A percentile compares a stretch with the other conserved stretches of the same genome.
Evolutionary conservation across 2,797 vertebrate species (phyloP).

Genomic region (Phrynocephalus forsythii): DNA sequence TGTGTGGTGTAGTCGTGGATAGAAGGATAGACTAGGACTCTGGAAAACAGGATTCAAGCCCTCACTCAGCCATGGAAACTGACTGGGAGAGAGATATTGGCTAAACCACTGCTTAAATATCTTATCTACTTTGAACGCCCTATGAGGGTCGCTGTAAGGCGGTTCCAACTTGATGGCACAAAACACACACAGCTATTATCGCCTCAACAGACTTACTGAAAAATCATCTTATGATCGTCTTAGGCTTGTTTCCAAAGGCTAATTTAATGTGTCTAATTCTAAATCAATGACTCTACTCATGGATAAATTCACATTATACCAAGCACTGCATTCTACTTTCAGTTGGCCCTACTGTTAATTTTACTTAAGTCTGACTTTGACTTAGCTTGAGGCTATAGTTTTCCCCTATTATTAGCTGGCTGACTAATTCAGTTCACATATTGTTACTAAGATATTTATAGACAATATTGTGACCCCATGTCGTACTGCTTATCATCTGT

Average conservation of each 20-base stretch:
- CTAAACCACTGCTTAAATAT: too few species aligned
- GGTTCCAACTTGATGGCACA: too few species aligned
- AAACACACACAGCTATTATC: neutral
- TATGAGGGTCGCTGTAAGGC: too few species aligned
- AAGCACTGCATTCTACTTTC: neutral
- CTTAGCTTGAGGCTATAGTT: conserved; percentile 29
- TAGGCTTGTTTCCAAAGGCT: conserved; percentile 25
- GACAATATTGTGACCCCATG: conserved; percentile 25
- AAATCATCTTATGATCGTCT: conserved; percentile 27
- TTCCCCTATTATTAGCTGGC: conserved; percentile 35
- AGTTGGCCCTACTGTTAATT: conserved; percentile 8
- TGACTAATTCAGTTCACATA: conserved; percentile 36
- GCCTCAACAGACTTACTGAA: conserved; percentile 25
- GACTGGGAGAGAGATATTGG: too few species aligned
- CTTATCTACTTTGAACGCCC: too few species aligned
- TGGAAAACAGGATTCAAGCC: too few species aligned
- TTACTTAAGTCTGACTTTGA: conserved; percentile 25
- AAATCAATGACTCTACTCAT: conserved; percentile 46
- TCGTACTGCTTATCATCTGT: conserved; percentile 26
- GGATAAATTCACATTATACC: neutral
- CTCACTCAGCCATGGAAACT: too few species aligned
- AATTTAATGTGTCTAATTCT: conserved; percentile 39
- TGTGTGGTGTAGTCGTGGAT: too few species aligned
- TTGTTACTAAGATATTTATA: conserved; percentile 41
- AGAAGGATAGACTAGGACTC: too few species aligned